A percentile compares a stretch with the other conserved stretches of the same genome.
phyloP scores from a whole-genome alignment of 2,797 vertebrate genomes.

The Merluccius polli region DNA sequence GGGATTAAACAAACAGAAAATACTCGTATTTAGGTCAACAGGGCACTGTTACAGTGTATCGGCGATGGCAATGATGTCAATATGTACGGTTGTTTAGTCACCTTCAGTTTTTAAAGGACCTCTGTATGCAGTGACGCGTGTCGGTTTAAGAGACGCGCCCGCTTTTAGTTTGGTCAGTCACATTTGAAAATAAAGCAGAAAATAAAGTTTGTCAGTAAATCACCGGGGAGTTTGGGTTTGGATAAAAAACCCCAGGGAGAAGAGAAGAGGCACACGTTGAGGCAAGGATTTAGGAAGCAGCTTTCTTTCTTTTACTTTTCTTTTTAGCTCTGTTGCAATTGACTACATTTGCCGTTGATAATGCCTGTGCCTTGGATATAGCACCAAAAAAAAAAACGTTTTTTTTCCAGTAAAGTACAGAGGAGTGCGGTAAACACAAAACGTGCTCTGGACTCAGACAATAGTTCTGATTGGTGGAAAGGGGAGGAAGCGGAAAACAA shows the following conservation, averaged over 20 bases:
- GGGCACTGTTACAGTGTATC: constrained; percentile 5
- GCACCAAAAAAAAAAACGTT: background rate
- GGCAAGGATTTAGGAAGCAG: constrained; percentile 36
- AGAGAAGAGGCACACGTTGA: no score
- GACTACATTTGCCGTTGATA: constrained; percentile 56
- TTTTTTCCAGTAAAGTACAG: constrained; percentile 49
- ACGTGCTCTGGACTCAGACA: constrained; percentile 31
- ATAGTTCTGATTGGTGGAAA: constrained; percentile 16
- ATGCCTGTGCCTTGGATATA: constrained; percentile 73
- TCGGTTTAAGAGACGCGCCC: background rate
- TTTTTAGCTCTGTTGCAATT: constrained; percentile 25
- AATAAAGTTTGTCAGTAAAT: no score
- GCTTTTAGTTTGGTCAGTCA: no score
- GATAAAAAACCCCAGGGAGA: no score
- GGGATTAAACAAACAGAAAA: constrained; percentile 14
- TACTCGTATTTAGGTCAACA: constrained; percentile 14
- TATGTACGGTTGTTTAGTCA: no score
- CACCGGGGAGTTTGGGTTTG: no score
- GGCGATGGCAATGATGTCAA: no score
- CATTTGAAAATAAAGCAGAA: no score
- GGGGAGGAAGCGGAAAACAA: background rate
- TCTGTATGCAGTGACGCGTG: no score
- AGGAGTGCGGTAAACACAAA: constrained; percentile 52
- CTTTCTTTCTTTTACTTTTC: constrained; percentile 36
- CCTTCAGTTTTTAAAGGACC: background rate